These are phyloP conservation scores for Avahi laniger DNA, from an alignment of 2,797 vertebrate species.

Conservation along the genomic window DNA sequence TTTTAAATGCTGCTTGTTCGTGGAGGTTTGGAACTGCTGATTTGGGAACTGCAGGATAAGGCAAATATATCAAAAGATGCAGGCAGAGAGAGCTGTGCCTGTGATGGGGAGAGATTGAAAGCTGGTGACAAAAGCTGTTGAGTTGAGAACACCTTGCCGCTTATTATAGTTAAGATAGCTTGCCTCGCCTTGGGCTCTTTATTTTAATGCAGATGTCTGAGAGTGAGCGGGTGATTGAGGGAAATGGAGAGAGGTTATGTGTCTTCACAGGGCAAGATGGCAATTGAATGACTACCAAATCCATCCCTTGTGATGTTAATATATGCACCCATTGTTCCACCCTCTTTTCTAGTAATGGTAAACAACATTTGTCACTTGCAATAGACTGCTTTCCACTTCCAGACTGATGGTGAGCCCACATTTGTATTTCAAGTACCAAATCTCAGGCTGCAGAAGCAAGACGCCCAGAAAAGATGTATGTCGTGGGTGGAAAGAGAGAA, in stretches of 20 bases:
- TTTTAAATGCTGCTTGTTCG: conserved; percentile 55
- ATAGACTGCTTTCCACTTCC: conserved; percentile 84
- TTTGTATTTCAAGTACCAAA: conserved; percentile 84
- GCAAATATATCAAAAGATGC: conserved; percentile 57
- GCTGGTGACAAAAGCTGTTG: conserved; percentile 76
- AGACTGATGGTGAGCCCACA: conserved; percentile 81
- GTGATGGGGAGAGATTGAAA: conserved; percentile 69
- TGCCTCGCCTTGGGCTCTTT: conserved; percentile 81
- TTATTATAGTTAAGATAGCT: conserved; percentile 82
- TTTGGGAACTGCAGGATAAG: conserved; percentile 26
- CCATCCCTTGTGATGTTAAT: conserved; percentile 83
- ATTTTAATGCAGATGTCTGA: conserved; percentile 84
- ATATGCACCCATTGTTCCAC: conserved; percentile 82
- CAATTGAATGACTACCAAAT: conserved; percentile 85
- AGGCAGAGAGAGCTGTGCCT: conserved; percentile 32
- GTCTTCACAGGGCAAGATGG: conserved; percentile 83
- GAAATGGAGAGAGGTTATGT: conserved; percentile 82
- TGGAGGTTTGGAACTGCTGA: conserved; percentile 45
- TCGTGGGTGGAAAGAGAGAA: conserved; percentile 61
- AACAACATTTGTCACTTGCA: conserved; percentile 86
- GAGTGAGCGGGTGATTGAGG: conserved; percentile 83
- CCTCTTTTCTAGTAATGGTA: conserved; percentile 83
- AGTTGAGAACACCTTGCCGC: conserved; percentile 79
- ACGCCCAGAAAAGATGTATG: conserved; percentile 76
- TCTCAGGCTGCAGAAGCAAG: conserved; percentile 61